Evolutionary conservation across 2,888 invertebrate species (phyloP).

Genomic region (Priocnemis perturbator): DNA sequence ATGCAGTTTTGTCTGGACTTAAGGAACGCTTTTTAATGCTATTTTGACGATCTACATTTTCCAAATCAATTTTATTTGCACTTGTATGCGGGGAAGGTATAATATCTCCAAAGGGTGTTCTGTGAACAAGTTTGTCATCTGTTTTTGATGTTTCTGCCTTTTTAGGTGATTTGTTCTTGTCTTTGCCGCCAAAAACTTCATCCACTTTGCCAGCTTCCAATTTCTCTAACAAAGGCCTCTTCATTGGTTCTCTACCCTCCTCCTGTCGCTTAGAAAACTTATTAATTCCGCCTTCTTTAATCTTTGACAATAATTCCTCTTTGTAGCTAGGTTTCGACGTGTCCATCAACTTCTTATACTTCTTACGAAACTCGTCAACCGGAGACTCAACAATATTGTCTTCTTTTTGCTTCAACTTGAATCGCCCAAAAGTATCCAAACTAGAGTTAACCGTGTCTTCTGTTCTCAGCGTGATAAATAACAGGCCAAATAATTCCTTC

Average conservation of each 20-base stretch:
- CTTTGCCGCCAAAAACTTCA: slow-evolving; percentile 52
- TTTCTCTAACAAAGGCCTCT: slow-evolving; percentile 61
- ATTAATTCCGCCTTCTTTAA: slow-evolving; percentile 51
- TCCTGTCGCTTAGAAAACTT: slow-evolving; percentile 63
- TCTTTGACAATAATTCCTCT: slow-evolving; percentile 56
- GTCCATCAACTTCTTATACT: slow-evolving; percentile 54
- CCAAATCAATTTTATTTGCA: slow-evolving; percentile 9
- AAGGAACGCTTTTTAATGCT: background rate
- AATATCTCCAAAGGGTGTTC: slow-evolving; percentile 68
- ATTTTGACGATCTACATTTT: background rate
- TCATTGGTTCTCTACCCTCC: slow-evolving; percentile 49
- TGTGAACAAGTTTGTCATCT: slow-evolving; percentile 24
- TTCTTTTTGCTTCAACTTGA: slow-evolving; percentile 62
- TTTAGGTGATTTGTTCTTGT: slow-evolving; percentile 7
- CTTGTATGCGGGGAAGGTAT: slow-evolving; percentile 34
- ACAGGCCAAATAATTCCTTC: slow-evolving; percentile 67
- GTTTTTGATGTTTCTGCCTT: background rate
- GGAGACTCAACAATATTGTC: slow-evolving; percentile 28
- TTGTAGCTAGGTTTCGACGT: slow-evolving; percentile 59
- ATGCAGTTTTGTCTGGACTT: background rate
- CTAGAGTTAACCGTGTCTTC: slow-evolving; percentile 65
- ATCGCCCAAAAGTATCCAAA: slow-evolving; percentile 67
- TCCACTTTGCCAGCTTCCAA: slow-evolving; percentile 58
- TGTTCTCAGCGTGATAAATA: slow-evolving; percentile 64
- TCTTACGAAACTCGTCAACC: slow-evolving; percentile 62